Base-by-base conservation (phyloP, 1,140 invertebrate species). In the Thalassaphorura encarpata region DNA sequence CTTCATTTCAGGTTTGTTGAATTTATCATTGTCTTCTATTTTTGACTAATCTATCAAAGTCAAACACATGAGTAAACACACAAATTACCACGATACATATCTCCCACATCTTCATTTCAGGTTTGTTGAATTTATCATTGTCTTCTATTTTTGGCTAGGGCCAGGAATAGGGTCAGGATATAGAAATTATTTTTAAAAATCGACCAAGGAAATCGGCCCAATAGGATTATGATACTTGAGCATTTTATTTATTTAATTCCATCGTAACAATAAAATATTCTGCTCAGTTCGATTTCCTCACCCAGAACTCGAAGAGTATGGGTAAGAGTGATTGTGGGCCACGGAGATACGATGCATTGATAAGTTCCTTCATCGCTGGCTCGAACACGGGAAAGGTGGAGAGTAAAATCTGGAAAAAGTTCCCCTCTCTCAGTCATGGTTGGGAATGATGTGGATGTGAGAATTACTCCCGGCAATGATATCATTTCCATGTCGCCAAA, bases 401-500 rank as follows among this genome's bases (percentile, higher is more conserved):
- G 52, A 24, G 63, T 62, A 42, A 62, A 55, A 39, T 65, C 61
- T 18, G 46, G 36, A 0, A 57, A 47, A 11, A 64, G 50, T 24
- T 39, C 48, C 27, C 59, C 58, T 39, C 60, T 48, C 18, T 42
- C 53, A 36, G 23, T n/a, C 23, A 52, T 26, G 18, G 54, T 57
- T 16, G 54, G 21, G 49, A 40, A 60, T 5, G 46, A 43, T 4
- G 55, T 41, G 18, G 60, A 39, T 19, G 56, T n/a, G n/a, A n/a
- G n/a, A n/a, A n/a, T n/a, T 61, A 23, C 42, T 64, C 19, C 58
- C 58, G 18, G 55, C 58, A 23, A 64, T 29, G 43, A 64, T 57
- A 28, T 58, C 58, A 15, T 16, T 28, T 11, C 42, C 36, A 42
- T 64, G 58, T 40, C 58, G 29, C 62, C 62, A 64, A 6, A 61